Conservation (phyloP, 2,113 vertebrate species). For the Danio rerio region GRCz12tu NC_133200.1:245001-245500, state of each 20-base stretch:
- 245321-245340: constrained; percentile 51
- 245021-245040: not conserved
- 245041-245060: not conserved
- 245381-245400: not conserved
- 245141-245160: constrained; percentile 65
- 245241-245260: constrained; percentile 51
- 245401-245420: not conserved
- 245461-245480: too few relatives aligned
- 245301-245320: constrained; percentile 66
- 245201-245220: constrained; percentile 7
- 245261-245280: too few relatives aligned
- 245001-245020: too few relatives aligned
- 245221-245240: too few relatives aligned
- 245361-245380: constrained; percentile 56
- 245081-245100: constrained; percentile 72
- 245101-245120: constrained; percentile 70
- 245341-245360: constrained; percentile 42
- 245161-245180: constrained; percentile 58
- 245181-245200: constrained; percentile 47
- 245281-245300: constrained; percentile 57
- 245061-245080: constrained; percentile 54
- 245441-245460: too few relatives aligned
- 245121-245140: constrained; percentile 77
- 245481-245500: too few relatives aligned
- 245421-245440: too few relatives aligned